These are phyloP conservation scores for Zingel zingel DNA, from an alignment of 2,113 vertebrate species.

Conservation along the genomic window DNA sequence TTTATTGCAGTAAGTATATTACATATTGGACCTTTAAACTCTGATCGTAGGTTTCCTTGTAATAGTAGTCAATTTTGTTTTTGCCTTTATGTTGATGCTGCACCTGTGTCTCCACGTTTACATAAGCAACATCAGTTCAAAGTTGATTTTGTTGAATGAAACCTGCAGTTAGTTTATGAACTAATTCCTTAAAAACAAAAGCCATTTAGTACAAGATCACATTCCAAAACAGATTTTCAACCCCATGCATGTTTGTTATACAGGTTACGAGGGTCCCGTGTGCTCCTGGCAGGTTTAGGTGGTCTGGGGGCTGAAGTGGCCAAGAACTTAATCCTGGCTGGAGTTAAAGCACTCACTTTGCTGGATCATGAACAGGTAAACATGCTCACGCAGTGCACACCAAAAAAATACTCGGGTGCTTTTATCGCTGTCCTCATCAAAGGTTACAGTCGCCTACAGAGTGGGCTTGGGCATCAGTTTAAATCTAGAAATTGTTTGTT, in stretches of 20 bases:
- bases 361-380: constrained; percentile 92
- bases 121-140: background rate
- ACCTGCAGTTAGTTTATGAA: background rate
- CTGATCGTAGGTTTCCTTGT: background rate
- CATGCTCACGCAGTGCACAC: background rate
- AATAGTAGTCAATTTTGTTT: background rate
- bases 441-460: too few relatives aligned
- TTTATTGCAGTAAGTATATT: too few relatives aligned
- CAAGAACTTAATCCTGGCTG: constrained; percentile 95
- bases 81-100: background rate
- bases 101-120: background rate
- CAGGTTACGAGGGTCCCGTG: constrained; percentile 91
- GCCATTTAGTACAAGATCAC: background rate
- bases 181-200: background rate
- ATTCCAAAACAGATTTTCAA: background rate
- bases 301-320: constrained; percentile 95
- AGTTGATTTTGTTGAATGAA: background rate
- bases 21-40: background rate
- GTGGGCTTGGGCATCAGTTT: background rate
- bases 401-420: too few relatives aligned
- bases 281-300: constrained; percentile 91
- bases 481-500: background rate
- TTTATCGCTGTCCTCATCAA: background rate
- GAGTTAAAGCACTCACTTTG: constrained; percentile 92
- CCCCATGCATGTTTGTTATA: background rate